These are phyloP conservation scores for Dendrolimus punctatus DNA, from an alignment of 1,140 invertebrate species.

Conservation along the genomic window DNA sequence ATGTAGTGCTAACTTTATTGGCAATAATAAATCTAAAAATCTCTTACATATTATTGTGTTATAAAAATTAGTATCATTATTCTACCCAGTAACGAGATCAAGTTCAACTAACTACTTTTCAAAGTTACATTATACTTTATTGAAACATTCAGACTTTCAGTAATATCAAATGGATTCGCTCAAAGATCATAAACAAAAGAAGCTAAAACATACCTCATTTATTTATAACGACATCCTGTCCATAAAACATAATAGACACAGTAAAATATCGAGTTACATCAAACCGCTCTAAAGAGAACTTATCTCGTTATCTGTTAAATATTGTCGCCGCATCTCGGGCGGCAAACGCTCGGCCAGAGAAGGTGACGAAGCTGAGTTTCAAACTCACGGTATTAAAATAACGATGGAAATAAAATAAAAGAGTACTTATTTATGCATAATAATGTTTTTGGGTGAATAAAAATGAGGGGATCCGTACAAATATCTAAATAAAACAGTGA, in stretches of 20 bases:
- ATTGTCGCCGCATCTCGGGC: slow-evolving; percentile 53
- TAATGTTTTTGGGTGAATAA: slow-evolving; percentile 61
- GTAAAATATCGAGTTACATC: slow-evolving; percentile 58
- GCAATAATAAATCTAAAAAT: no score
- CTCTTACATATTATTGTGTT: no score
- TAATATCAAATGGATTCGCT: not conserved
- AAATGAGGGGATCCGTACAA: slow-evolving; percentile 59
- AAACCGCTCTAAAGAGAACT: slow-evolving; percentile 46
- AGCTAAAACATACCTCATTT: slow-evolving; percentile 9
- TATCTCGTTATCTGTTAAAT: slow-evolving; percentile 59
- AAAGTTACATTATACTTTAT: no score
- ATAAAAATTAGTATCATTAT: no score
- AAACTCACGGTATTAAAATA: slow-evolving; percentile 56
- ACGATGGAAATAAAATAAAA: slow-evolving; percentile 62
- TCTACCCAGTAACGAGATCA: no score
- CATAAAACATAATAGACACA: slow-evolving; percentile 51
- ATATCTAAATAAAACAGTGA: slow-evolving; percentile 63
- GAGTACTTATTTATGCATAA: slow-evolving; percentile 63
- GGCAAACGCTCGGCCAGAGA: slow-evolving; percentile 33
- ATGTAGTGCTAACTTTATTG: no score
- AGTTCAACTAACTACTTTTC: no score
- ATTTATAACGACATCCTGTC: slow-evolving; percentile 17
- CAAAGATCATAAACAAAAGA: slow-evolving; percentile 4
- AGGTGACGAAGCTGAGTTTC: slow-evolving; percentile 51
- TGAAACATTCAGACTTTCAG: no score